These are phyloP conservation scores for Saccostrea echinata DNA, from an alignment of 1,140 invertebrate species.

Conservation along the genomic window DNA sequence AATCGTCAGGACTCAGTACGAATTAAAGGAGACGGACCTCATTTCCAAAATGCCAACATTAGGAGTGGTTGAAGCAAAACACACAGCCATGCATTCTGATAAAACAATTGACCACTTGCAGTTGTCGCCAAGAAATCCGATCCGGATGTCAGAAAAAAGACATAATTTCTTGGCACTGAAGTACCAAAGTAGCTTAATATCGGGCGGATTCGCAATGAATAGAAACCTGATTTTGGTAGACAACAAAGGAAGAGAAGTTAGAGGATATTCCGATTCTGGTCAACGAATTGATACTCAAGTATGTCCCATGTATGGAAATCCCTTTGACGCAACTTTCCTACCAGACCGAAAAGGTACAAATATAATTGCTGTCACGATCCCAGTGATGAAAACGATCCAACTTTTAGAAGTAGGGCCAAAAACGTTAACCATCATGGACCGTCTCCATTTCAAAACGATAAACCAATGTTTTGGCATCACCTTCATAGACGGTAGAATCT, in stretches of 20 bases:
- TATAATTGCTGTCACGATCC: conserved; percentile 47
- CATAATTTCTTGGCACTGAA: conserved; percentile 48
- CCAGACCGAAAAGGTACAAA: conserved; percentile 6
- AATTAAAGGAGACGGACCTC: conserved; percentile 32
- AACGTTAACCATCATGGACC: background rate
- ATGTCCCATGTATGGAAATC: conserved; percentile 40
- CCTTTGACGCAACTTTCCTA: conserved; percentile 45
- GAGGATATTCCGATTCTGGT: conserved; percentile 46
- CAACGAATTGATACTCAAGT: conserved; percentile 41
- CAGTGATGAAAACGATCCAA: conserved; percentile 42
- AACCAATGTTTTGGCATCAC: conserved; percentile 48
- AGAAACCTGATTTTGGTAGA: conserved; percentile 45
- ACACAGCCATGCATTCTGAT: conserved; percentile 39
- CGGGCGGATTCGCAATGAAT: conserved; percentile 31
- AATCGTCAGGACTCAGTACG: conserved; percentile 40
- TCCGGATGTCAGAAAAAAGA: conserved; percentile 36
- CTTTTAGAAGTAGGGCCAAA: conserved; percentile 20
- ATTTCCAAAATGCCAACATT: conserved; percentile 35
- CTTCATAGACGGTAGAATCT: conserved; percentile 40
- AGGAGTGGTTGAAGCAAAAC: conserved; percentile 18
- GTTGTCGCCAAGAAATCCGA: conserved; percentile 12
- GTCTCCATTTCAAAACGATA: conserved; percentile 36
- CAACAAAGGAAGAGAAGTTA: conserved; percentile 46
- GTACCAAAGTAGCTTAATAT: conserved; percentile 50
- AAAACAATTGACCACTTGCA: conserved; percentile 36